These are phyloP conservation scores for Oreortyx pictus DNA, from an alignment of 2,797 vertebrate genomes.

Conservation along the genomic window DNA sequence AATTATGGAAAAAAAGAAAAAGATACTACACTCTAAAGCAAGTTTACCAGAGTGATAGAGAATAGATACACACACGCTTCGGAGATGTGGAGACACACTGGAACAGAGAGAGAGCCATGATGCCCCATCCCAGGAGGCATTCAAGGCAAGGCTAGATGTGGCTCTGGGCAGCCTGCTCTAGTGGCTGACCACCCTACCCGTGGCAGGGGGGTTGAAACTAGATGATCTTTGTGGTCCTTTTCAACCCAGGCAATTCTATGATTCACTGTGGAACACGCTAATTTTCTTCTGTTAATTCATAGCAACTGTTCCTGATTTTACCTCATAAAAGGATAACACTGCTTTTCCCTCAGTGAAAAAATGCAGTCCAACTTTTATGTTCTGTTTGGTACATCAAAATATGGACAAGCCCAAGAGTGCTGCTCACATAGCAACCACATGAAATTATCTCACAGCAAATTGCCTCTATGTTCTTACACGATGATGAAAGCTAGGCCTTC, in stretches of 20 bases:
- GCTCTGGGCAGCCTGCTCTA: too few relatives aligned
- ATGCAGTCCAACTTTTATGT: not conserved
- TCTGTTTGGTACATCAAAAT: not conserved
- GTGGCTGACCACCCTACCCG: too few relatives aligned
- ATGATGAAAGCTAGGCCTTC: accelerated
- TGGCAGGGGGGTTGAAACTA: too few relatives aligned
- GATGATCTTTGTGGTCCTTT: too few relatives aligned
- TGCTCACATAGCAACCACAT: not conserved
- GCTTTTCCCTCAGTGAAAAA: not conserved
- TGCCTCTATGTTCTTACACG: not conserved
- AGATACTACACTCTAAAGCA: not conserved
- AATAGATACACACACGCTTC: not conserved
- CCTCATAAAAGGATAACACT: not conserved
- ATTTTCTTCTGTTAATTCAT: not conserved
- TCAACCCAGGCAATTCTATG: too few relatives aligned
- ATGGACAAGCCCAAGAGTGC: not conserved
- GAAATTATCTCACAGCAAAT: not conserved
- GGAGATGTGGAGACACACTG: too few relatives aligned
- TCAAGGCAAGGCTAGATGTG: too few relatives aligned
- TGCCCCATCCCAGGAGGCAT: too few relatives aligned
- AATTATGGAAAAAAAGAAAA: too few relatives aligned
- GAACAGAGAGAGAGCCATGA: too few relatives aligned
- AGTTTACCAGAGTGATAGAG: not conserved
- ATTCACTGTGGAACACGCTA: not conserved
- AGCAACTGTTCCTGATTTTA: not conserved